Evolutionary conservation across 2,113 vertebrate species (phyloP), one percentile per base, ranked within the genome.

Genomic region (Pomatorhinus ruficollis): DNA sequence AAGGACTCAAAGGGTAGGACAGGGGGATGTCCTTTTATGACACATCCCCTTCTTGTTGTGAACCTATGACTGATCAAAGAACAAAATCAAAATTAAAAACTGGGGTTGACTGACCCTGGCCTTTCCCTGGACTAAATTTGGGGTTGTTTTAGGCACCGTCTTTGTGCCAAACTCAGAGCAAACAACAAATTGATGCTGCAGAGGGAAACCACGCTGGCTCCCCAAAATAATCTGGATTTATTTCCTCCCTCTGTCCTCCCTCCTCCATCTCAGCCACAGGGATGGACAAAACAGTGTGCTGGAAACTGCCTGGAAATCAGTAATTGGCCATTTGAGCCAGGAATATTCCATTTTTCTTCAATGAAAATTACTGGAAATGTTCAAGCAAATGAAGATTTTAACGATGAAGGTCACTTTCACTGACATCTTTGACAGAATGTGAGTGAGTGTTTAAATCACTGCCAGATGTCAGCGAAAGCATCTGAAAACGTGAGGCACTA

Each of bases 81-180:
- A 16, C 9, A 88, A 88, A 61, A 37, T 27, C 52, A 37, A 27
- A 45, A 24, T 6, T 16, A 40, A 52, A 10, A 59, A 5, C 30
- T 16, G 18, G 2, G 12, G 2, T 30, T 37, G 61, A 4, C 9
- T 2, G 13, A n/a, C 9, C 3, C 49, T 3, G 25, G 11, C 33
- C 33, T 61, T 18, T 35, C 52, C 33, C 52, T 13, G 44, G 28
- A 4, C 19, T 37, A 10, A 30, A n/a, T 68, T 5, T 35, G 64
- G 27, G 54, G 2, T 7, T 27, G 30, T 5, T 42, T n/a, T 7
- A 6, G 68, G 74, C 39, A 5, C 40, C 0, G 0, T 5, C 11
- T 64, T 19, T 6, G n/a, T 8, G 49, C 42, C 37, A 53, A 39
- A 4, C 39, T 33, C 47, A 24, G 76, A 52, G 76, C 28, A 52